A percentile compares a stretch with the other conserved stretches of the same genome.
phyloP scores from a whole-genome alignment of 2,888 invertebrate species.

The Torymus aiolomorphi region DNA sequence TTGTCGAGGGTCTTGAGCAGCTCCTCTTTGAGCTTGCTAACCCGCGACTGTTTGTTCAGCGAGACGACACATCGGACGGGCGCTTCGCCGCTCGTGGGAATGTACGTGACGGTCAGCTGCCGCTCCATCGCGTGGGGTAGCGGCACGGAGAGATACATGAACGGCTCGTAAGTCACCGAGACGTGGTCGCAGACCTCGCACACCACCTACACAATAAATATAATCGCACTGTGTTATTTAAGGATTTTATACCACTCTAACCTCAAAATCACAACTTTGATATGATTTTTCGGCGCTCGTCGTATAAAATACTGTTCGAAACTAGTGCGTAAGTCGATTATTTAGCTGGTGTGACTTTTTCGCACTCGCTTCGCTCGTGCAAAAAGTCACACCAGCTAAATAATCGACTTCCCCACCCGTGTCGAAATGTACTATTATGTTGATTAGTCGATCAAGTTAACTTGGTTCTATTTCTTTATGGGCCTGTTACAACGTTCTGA shows the following conservation, averaged over 20 bases:
- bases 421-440: no score
- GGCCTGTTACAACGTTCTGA: conserved; percentile 53
- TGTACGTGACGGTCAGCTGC: conserved; percentile 78
- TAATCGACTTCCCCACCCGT: no score
- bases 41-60: conserved; percentile 78
- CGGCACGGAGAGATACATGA: conserved; percentile 83
- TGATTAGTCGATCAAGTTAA: background rate
- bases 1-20: conserved; percentile 74
- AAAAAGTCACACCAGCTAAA: no score
- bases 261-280: no score
- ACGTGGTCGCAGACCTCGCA: conserved; percentile 80
- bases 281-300: no score
- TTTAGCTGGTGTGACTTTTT: no score
- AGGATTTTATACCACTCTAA: no score
- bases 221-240: background rate
- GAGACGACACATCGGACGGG: conserved; percentile 77
- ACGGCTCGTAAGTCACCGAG: conserved; percentile 82
- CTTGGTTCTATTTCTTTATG: background rate
- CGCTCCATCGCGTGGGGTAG: conserved; percentile 81
- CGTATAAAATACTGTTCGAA: no score
- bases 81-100: conserved; percentile 75
- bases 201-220: conserved; percentile 76
- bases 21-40: conserved; percentile 78
- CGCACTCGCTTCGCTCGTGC: no score
- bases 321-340: no score